These are phyloP conservation scores for Tachina grossa DNA, from an alignment of 2,888 invertebrate genomes.

Conservation along the genomic window DNA sequence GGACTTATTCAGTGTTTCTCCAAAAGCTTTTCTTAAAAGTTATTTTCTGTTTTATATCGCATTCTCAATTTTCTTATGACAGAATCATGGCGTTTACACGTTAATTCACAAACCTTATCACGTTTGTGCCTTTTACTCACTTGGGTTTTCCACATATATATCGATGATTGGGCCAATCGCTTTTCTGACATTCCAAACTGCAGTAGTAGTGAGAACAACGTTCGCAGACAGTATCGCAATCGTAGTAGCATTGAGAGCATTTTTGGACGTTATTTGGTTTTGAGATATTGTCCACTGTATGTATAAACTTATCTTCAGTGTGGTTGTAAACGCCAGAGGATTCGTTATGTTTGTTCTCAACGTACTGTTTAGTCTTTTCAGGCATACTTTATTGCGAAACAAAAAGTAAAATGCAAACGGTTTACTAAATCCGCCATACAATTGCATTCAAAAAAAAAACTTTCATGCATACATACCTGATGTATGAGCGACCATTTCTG, in stretches of 20 bases:
- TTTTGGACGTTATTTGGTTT: constrained; percentile 42
- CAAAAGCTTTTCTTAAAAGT: too few species aligned
- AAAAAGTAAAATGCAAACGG: neutral
- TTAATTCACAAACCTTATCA: too few species aligned
- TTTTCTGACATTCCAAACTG: constrained; percentile 76
- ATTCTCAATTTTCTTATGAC: neutral
- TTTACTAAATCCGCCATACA: neutral
- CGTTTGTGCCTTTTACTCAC: constrained; percentile 68
- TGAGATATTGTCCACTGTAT: neutral
- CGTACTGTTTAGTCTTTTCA: constrained; percentile 68
- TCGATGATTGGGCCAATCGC: constrained; percentile 76
- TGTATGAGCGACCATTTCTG: constrained; percentile 75
- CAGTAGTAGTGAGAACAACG: constrained; percentile 77
- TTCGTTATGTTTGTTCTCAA: constrained; percentile 72
- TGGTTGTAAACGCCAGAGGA: constrained; percentile 69
- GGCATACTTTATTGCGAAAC: constrained; percentile 71
- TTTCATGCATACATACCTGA: constrained; percentile 72
- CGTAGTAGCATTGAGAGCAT: constrained; percentile 72
- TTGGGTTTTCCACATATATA: constrained; percentile 75
- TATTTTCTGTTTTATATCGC: too few species aligned
- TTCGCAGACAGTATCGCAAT: constrained; percentile 74
- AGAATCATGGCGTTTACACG: neutral
- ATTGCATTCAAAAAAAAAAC: neutral
- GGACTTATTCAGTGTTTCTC: too few species aligned
- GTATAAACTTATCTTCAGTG: constrained; percentile 40